phyloP scores from a whole-genome alignment of 1,140 invertebrate species.

The Zophobas morio region DNA sequence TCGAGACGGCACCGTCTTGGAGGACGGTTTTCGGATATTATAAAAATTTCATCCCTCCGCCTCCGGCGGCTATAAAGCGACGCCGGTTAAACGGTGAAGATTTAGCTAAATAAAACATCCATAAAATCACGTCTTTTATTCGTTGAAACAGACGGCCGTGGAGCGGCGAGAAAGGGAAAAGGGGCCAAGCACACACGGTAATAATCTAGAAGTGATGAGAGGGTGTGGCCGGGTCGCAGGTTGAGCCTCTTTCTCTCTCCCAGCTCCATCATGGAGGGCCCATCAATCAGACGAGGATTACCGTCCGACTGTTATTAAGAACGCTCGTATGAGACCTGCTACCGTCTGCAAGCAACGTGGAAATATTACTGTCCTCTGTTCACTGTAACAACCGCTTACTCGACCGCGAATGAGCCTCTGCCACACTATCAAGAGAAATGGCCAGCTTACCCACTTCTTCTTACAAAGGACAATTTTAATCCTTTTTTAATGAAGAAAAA shows the following conservation, averaged over 20 bases:
- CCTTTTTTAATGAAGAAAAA: constrained; percentile 52
- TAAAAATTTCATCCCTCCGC: constrained; percentile 29
- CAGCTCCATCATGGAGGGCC: constrained; percentile 60
- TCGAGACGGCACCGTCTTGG: background rate
- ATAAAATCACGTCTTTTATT: constrained; percentile 57
- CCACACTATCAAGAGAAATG: constrained; percentile 49
- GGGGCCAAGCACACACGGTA: constrained; percentile 47
- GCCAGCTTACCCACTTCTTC: constrained; percentile 45
- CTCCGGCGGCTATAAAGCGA: constrained; percentile 24
- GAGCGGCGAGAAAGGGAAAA: constrained; percentile 48
- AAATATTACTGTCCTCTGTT: constrained; percentile 59
- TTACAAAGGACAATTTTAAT: constrained; percentile 48
- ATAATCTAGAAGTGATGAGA: constrained; percentile 62
- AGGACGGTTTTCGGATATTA: constrained; percentile 32
- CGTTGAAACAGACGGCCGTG: constrained; percentile 37
- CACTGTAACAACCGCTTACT: constrained; percentile 51
- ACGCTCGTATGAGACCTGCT: constrained; percentile 59
- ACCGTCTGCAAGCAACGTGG: constrained; percentile 54
- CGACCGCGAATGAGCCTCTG: constrained; percentile 44
- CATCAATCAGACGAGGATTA: constrained; percentile 64
- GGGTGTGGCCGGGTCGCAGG: constrained; percentile 51
- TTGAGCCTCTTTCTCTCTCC: constrained; percentile 49
- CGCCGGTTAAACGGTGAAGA: constrained; percentile 43
- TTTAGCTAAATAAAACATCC: constrained; percentile 55
- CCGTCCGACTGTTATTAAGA: constrained; percentile 64